Evolutionary conservation across 2,888 invertebrate species (phyloP), one percentile per base, ranked within the genome.

Genomic region (Drosophila paramelanica): DNA sequence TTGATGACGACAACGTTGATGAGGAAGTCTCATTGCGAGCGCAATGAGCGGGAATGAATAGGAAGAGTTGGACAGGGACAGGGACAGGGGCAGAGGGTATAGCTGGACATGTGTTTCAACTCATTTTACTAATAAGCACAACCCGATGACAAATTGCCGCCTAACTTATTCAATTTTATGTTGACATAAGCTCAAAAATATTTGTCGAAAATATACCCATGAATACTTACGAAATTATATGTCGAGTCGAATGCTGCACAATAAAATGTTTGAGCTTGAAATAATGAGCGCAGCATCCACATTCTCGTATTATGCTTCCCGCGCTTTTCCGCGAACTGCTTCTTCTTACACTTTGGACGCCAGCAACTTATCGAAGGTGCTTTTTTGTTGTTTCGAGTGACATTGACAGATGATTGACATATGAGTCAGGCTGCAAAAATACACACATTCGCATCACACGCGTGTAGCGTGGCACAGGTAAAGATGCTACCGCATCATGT

Each of bases 321-420:
- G 31, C 3, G 52, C 41, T 10, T 41, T 17, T 8, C 25, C 17
- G 11, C 50, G 13, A 20, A 42, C 5, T 2, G 36, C 41, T 38
- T 17, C 41, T 23, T 62, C 57, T 41, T 50, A 43, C 13, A 50
- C 43, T 71, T 68, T 68, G 51, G 45, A 68, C 41, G 65, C 43
- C 53, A 42, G 51, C 50, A 50, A 38, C 61, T 46, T n/a, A 20
- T 42, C 33, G 45, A 42, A 27, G 53, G 31, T 46, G 43, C 50
- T 55, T 42, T 46, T 42, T 14, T 36, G 31, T 33, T 14, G 53
- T 49, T 60, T 58, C 51, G 73, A 77, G 69, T 90, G 90, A 84
- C 91, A 91, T 88, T 90, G 91, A 91, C 91, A 89, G 86, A 86
- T 91, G 90, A 90, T 91, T 90, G 90, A 84, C 91, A 88, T 70